Conservation (phyloP, 2,888 invertebrate species). For the Papilio demoleus region DNA sequence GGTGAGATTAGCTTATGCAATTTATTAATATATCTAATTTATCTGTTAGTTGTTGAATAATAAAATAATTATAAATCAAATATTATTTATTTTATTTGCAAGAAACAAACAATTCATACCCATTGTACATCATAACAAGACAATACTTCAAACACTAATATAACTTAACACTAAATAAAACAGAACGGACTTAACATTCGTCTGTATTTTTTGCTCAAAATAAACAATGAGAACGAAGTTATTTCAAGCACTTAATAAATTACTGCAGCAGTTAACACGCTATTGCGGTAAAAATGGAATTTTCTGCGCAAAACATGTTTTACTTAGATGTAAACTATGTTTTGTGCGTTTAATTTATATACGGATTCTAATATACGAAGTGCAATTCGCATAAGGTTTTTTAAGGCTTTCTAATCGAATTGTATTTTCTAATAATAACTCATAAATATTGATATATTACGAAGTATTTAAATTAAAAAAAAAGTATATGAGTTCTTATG, state of each 20-base stretch:
- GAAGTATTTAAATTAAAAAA: too few species aligned
- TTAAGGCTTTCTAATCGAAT: too few species aligned
- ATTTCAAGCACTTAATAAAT: constrained; percentile 2
- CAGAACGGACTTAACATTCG: not conserved
- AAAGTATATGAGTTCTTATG: not conserved
- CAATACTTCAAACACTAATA: not conserved
- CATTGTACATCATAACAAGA: not conserved
- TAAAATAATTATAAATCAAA: not conserved
- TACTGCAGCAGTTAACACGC: constrained; percentile 11
- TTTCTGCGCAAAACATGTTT: constrained; percentile 3
- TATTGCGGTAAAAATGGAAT: constrained; percentile 11
- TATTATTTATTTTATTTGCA: not conserved
- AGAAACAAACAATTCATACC: not conserved
- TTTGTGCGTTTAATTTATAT: too few species aligned
- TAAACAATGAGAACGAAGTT: not conserved
- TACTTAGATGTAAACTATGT: too few species aligned
- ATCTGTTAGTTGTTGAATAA: not conserved
- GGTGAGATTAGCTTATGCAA: not conserved
- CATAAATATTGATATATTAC: too few species aligned
- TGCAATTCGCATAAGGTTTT: too few species aligned
- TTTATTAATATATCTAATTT: not conserved
- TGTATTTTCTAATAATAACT: too few species aligned
- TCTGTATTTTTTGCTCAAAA: not conserved
- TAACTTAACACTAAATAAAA: not conserved
- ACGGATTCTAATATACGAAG: too few species aligned